These are phyloP conservation scores for Parauchenoglanis ngamensis DNA, from an alignment of 2,797 vertebrate species.

Conservation along the genomic window DNA sequence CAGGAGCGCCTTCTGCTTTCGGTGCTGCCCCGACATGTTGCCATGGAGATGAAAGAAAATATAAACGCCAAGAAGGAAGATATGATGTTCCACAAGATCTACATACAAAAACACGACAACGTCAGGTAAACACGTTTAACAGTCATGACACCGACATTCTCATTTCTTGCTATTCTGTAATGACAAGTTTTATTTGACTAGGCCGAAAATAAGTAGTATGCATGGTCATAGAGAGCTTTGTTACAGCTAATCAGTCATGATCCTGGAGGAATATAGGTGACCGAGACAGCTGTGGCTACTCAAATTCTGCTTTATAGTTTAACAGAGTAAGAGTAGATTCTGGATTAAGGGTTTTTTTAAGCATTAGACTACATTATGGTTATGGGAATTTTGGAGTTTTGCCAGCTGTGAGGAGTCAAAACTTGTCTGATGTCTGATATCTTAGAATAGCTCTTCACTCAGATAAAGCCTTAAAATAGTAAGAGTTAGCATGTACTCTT, in stretches of 20 bases:
- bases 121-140: slow-evolving; percentile 82
- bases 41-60: slow-evolving; percentile 99
- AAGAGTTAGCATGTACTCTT: background rate
- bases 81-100: slow-evolving; percentile 99
- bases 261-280: background rate
- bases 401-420: slow-evolving; percentile 9
- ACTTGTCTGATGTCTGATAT: background rate
- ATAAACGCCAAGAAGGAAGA: slow-evolving; percentile 98
- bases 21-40: slow-evolving; percentile 97
- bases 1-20: slow-evolving; percentile 97
- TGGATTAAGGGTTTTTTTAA: background rate
- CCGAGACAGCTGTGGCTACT: background rate
- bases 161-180: background rate
- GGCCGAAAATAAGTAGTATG: background rate
- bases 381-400: background rate
- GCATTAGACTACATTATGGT: background rate
- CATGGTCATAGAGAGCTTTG: background rate
- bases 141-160: background rate
- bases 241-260: background rate
- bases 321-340: background rate
- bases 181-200: background rate
- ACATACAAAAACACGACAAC: slow-evolving; percentile 99
- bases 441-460: slow-evolving; percentile 12
- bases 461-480: slow-evolving; percentile 8
- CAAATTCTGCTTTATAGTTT: slow-evolving; percentile 15